phyloP scores from a whole-genome alignment of 2,888 invertebrate genomes.

The Priocnemis perturbator region DNA sequence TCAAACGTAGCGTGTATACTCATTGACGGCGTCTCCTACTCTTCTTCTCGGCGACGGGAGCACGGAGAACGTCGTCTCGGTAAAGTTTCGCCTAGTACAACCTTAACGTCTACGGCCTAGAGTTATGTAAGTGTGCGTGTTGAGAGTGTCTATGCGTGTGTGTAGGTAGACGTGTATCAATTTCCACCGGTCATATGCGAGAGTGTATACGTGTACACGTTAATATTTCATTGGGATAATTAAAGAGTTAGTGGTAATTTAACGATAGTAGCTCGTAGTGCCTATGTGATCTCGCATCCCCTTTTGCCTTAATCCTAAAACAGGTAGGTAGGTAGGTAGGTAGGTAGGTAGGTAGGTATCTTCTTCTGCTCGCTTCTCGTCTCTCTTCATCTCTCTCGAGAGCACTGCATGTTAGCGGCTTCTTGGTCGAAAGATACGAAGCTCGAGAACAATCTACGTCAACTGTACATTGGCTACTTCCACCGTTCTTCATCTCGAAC shows the following conservation, averaged over 20 bases:
- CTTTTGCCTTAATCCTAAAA: conserved; percentile 24
- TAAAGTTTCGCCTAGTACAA: conserved; percentile 39
- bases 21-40: conserved; percentile 7
- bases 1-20: conserved; percentile 38
- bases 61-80: conserved; percentile 9
- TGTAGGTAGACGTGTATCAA: conserved; percentile 15
- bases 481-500: not conserved
- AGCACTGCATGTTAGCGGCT: conserved; percentile 6
- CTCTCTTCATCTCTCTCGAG: conserved; percentile 3
- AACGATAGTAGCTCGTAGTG: conserved; percentile 45
- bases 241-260: conserved; percentile 50
- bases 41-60: conserved; percentile 11
- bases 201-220: conserved; percentile 40
- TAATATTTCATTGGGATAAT: conserved; percentile 48
- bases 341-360: conserved; percentile 15
- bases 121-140: conserved; percentile 28
- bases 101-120: conserved; percentile 47
- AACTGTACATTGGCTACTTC: conserved; percentile 7
- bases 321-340: conserved; percentile 26
- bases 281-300: conserved; percentile 24
- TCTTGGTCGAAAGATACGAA: conserved; percentile 17
- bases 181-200: conserved; percentile 25
- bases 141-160: conserved; percentile 1
- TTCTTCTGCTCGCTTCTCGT: not conserved
- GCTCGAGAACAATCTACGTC: conserved; percentile 8